These are phyloP conservation scores for Synanthedon vespiformis DNA, from an alignment of 2,888 invertebrate species.

Conservation along the genomic window DNA sequence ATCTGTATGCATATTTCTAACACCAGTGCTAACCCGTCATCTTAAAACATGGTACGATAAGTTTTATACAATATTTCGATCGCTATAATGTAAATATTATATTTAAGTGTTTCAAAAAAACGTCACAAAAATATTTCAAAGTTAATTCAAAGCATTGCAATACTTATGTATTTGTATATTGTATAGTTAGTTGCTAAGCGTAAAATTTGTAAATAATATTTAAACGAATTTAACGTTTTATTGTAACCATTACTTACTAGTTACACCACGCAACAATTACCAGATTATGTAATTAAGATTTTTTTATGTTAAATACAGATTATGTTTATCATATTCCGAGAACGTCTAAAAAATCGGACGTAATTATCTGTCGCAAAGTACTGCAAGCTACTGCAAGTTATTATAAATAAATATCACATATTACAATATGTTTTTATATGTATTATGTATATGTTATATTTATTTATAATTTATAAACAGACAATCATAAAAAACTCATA, in stretches of 20 bases:
- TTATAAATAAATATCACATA: no score
- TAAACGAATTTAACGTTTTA: constrained; percentile 60
- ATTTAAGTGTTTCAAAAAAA: neutral
- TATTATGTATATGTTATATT: neutral
- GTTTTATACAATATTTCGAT: neutral
- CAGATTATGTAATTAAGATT: no score
- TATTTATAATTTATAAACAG: neutral
- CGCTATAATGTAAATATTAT: neutral
- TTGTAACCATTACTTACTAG: constrained; percentile 16
- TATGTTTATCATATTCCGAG: no score
- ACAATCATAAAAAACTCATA: neutral
- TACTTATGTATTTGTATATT: constrained; percentile 38
- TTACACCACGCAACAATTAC: constrained; percentile 20
- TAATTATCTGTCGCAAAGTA: no score
- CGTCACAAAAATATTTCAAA: neutral
- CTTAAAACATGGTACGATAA: no score
- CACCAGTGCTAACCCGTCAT: no score
- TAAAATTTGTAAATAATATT: constrained; percentile 60
- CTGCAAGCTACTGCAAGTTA: no score
- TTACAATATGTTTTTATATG: no score
- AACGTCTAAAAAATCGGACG: no score
- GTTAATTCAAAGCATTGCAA: constrained; percentile 21
- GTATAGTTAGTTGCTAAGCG: constrained; percentile 16
- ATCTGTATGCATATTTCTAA: no score
- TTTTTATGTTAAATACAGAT: no score